Percentiles rank a stretch among this genome's conserved stretches.
Conservation (phyloP, 2,888 invertebrate genomes). For the Scaptomyza reducta region DNA sequence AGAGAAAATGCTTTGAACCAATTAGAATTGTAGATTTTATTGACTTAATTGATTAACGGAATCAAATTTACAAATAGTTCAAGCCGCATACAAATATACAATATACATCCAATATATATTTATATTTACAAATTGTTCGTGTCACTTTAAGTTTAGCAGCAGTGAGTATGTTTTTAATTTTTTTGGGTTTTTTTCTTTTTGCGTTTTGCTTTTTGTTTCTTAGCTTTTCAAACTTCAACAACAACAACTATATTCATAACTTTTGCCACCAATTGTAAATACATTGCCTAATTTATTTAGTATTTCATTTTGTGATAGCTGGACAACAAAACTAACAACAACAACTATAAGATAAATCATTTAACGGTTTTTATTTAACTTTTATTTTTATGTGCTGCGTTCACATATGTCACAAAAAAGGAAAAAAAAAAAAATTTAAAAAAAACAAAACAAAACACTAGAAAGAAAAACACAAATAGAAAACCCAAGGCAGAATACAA, state of each 20-base stretch:
- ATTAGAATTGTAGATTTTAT: conserved; percentile 35
- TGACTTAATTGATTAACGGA: conserved; percentile 15
- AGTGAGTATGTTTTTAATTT: conserved; percentile 5
- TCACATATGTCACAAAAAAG: conserved; percentile 31
- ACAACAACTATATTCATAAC: background rate
- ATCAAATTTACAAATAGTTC: conserved; percentile 14
- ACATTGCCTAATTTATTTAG: conserved; percentile 47
- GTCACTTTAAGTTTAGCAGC: conserved; percentile 9
- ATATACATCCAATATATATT: background rate
- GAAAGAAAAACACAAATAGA: background rate
- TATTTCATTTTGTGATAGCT: conserved; percentile 61
- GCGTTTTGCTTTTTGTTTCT: background rate
- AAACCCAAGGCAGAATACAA: conserved; percentile 21
- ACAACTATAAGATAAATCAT: conserved; percentile 19
- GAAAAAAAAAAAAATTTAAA: background rate
- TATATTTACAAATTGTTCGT: conserved; percentile 9
- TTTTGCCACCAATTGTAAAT: conserved; percentile 50
- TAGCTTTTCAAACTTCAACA: background rate
- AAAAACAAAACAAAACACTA: background rate
- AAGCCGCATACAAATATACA: conserved; percentile 18
- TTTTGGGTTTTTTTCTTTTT: background rate
- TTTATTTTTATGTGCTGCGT: conserved; percentile 10
- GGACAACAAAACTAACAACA: conserved; percentile 4
- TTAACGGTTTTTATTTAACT: conserved; percentile 11
- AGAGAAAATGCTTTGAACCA: conserved; percentile 41